These are phyloP conservation scores for Astreopora myriophthalma DNA, from an alignment of 64 coral and sea anemone species.

Conservation along the genomic window DNA sequence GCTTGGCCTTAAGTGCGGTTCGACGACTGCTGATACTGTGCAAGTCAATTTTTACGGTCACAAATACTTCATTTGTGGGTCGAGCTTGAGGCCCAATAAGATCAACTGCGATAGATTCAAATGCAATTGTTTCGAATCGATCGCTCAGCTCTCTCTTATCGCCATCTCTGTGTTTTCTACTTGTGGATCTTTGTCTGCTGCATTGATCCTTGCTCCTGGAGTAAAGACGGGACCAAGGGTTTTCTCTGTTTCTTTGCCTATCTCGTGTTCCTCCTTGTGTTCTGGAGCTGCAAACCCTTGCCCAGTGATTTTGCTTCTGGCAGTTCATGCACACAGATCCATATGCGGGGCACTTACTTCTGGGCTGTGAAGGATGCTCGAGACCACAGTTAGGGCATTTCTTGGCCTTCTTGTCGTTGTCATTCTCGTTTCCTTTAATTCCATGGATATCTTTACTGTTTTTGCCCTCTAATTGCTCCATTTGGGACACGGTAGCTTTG, in stretches of 20 bases:
- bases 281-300: constrained; percentile 18
- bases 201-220: constrained; percentile 13
- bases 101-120: constrained; percentile 69
- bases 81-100: background rate
- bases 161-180: background rate
- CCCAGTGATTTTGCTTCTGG: constrained; percentile 56
- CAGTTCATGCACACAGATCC: constrained; percentile 39
- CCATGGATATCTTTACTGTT: background rate
- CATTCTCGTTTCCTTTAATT: background rate
- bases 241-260: background rate
- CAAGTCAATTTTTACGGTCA: constrained; percentile 35
- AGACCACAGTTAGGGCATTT: constrained; percentile 37
- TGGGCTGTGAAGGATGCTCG: background rate
- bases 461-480: constrained; percentile 13
- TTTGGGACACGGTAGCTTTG: constrained; percentile 43
- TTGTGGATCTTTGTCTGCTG: background rate
- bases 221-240: background rate
- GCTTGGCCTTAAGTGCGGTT: constrained; percentile 37
- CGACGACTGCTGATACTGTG: background rate
- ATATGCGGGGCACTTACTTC: constrained; percentile 46
- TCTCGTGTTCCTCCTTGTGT: background rate
- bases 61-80: constrained; percentile 62
- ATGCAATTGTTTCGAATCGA: constrained; percentile 44
- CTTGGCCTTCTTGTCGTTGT: background rate
- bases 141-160: background rate